Conservation (phyloP, 2,797 vertebrate genomes). For the Myotis planiceps region DNA sequence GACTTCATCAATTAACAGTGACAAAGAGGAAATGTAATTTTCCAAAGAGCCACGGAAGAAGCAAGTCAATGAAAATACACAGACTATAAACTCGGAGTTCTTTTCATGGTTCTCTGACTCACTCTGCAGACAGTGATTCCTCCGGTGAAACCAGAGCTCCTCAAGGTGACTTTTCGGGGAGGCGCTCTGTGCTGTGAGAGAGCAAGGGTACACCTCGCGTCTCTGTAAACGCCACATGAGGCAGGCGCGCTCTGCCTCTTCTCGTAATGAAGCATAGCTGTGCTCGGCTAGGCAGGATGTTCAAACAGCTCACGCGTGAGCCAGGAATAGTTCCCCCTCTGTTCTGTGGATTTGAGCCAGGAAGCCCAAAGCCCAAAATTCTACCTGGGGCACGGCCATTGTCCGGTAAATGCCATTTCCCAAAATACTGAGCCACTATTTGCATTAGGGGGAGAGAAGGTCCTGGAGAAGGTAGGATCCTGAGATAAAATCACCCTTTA, state of each 20-base stretch:
- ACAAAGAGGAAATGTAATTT: conserved; percentile 3
- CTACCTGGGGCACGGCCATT: not conserved
- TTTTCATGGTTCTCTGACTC: not conserved
- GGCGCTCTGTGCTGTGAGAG: not conserved
- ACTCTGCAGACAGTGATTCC: not conserved
- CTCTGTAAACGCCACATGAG: conserved; percentile 1
- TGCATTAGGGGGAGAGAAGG: not conserved
- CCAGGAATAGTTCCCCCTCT: not conserved
- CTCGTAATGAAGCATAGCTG: conserved; percentile 22
- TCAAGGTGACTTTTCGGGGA: conserved; percentile 60
- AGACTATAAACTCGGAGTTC: not conserved
- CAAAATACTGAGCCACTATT: not conserved
- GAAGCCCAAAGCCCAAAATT: not conserved
- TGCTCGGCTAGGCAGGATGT: not conserved
- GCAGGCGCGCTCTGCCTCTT: not conserved
- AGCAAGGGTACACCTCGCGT: not conserved
- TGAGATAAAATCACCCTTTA: not conserved
- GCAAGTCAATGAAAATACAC: not conserved
- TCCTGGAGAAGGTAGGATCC: not conserved
- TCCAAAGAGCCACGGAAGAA: not conserved
- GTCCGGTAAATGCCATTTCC: not conserved
- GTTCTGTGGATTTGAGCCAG: not conserved
- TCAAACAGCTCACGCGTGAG: not conserved
- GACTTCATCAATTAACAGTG: conserved; percentile 9
- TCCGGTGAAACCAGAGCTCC: not conserved